phyloP scores from a whole-genome alignment of 2,888 invertebrate species.

The Stomorhina lunata region DNA sequence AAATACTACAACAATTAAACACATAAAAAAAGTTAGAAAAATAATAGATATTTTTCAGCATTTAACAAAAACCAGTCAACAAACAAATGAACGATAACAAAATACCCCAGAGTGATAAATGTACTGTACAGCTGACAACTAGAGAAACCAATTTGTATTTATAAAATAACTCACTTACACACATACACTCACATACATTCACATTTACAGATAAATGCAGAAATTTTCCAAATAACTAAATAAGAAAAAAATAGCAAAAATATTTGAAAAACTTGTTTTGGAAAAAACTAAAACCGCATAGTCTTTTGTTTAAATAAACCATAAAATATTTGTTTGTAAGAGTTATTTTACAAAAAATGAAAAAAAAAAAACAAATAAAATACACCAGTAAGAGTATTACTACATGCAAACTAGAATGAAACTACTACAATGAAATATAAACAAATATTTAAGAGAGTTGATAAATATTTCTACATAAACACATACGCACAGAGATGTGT shows the following conservation, averaged over 20 bases:
- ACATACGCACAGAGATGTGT: not conserved
- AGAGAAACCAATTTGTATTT: conserved; percentile 66
- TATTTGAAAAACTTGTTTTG: conserved; percentile 20
- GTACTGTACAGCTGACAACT: conserved; percentile 66
- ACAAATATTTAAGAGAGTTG: not conserved
- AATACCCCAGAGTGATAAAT: conserved; percentile 65
- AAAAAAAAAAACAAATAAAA: not conserved
- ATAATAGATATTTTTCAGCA: conserved; percentile 58
- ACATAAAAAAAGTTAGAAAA: conserved; percentile 8
- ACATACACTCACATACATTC: not conserved
- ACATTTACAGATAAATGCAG: not conserved
- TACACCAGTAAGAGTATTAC: conserved; percentile 6
- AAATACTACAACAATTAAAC: conserved; percentile 33
- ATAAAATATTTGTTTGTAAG: conserved; percentile 44
- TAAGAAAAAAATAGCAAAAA: conserved; percentile 1
- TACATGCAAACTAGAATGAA: conserved; percentile 1
- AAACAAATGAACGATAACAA: conserved; percentile 32
- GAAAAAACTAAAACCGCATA: conserved; percentile 52
- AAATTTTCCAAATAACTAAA: no score
- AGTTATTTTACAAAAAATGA: not conserved
- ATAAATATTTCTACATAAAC: not conserved
- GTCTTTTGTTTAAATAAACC: conserved; percentile 63
- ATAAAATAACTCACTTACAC: conserved; percentile 40
- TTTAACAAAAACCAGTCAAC: conserved; percentile 13
- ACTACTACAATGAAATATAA: not conserved